Evolutionary conservation across 2,113 vertebrate genomes (phyloP), one percentile per base, ranked within the genome.

Genomic region (Polypterus bichir): DNA sequence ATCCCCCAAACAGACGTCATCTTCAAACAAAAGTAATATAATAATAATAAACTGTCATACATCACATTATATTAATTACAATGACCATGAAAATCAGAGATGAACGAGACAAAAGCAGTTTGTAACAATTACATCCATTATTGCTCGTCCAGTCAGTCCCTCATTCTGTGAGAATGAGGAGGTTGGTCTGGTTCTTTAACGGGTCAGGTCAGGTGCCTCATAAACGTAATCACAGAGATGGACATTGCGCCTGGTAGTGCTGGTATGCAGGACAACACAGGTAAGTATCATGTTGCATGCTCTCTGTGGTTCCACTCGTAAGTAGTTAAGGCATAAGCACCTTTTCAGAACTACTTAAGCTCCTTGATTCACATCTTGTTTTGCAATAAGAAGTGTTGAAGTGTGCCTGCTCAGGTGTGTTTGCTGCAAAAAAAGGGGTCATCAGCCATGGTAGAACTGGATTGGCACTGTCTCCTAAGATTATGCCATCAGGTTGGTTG

Each of bases 331-430:
- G 44, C 48, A 66, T 58, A 51, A 60, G 10, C 58, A 59, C 44
- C 60, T 57, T 46, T 69, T 65, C 60, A 51, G 60, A 47, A 59
- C 56, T 44, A 54, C 60, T 65, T 65, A 54, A 65, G 46, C 44
- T 4, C 10, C 59, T 47, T 62, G 59, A 65, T 60, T 59, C 49
- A 62, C 67, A 64, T 61, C 62, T 64, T 57, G 53, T 64, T 68
- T 47, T 68, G 44, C 1, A 27, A 27, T 27, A 1, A 27, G 27
- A 27, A 27, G 27, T 27, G 2, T 27, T 27, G 27, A 27, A 27
- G 27, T 2, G 27, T 27, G 27, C 27, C 27, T 27, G 27, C 1
- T 27, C 27, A 27, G 27, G 27, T 27, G 27, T 27, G 27, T 27
- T 27, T 27, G 27, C 27, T 27, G 27, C 27, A 27, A 27, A 27